Percentiles rank a stretch among this genome's conserved stretches.
Evolutionary conservation across 2,797 vertebrate species (phyloP).

Genomic region (Pyrocephalus nanus): DNA sequence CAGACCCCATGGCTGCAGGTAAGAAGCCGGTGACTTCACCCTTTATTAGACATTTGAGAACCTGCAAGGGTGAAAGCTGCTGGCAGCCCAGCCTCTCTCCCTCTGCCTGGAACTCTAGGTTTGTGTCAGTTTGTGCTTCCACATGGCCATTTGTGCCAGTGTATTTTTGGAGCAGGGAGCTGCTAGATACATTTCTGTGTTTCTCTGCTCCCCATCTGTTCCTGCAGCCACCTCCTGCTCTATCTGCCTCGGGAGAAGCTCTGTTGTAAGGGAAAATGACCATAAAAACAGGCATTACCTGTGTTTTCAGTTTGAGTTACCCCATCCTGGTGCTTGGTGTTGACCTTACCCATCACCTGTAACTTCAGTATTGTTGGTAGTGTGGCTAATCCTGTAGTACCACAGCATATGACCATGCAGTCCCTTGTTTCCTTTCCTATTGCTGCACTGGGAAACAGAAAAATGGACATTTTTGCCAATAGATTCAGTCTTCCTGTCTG

Average conservation of each 20-base stretch:
- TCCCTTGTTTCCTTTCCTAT: background rate
- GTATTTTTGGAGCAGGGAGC: conserved; percentile 40
- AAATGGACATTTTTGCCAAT: background rate
- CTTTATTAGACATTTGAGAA: background rate
- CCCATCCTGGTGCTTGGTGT: background rate
- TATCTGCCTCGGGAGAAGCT: background rate
- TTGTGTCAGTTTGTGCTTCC: background rate
- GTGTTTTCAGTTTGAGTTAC: background rate
- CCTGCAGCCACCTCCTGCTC: background rate
- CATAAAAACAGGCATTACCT: background rate
- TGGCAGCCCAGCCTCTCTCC: background rate
- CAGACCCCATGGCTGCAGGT: background rate
- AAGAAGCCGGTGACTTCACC: background rate
- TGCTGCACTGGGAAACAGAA: background rate
- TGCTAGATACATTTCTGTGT: background rate
- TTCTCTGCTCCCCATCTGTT: conserved; percentile 31
- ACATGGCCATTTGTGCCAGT: background rate
- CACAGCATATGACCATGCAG: background rate
- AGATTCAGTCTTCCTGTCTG: background rate
- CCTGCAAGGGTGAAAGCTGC: background rate
- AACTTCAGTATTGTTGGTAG: background rate
- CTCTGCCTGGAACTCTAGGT: background rate
- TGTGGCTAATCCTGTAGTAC: background rate
- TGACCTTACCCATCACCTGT: background rate
- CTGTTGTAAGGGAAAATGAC: background rate